Base-by-base conservation (phyloP, 1,140 invertebrate species). In the Riptortus pedestris region DNA sequence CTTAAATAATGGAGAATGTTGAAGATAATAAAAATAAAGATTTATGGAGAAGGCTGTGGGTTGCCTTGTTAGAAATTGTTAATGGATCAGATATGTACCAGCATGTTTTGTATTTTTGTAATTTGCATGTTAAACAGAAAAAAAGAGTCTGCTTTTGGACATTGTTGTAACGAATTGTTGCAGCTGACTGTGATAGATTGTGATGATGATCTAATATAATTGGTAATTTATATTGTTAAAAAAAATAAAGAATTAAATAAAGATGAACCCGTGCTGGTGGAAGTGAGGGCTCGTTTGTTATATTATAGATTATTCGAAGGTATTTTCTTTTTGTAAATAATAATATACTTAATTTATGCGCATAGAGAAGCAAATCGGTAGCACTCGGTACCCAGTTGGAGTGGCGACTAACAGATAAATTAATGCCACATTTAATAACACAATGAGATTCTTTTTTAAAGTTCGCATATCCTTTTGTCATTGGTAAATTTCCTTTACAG, bases 31-130 rank as follows among this genome's bases (percentile, higher is more conserved):
- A 2, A 55, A 55, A 24, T 2, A 55, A 12, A 52, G 48, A 24
- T 4, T 1, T 55, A 20, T 9, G 60, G 11, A 51, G 43, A 62
- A 48, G 67, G 65, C 67, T 68, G 67, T 68, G 67, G 65, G 27
- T 62, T 66, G 67, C 67, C 65, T 68, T 68, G 45, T 57, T 65
- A 61, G 55, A 52, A 29, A 29, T 51, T 26, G 55, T 66, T 28
- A n/a, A 63, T 26, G 29, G 47, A n/a, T 62, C 5, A 38, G 31
- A 38, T 7, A 38, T 48, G 57, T 31, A 27, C 26, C 57, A 55
- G 63, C 57, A 64, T 52, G 64, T 65, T 65, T 67, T 67, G 66
- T 67, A 67, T 67, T 67, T 67, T 67, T 67, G 66, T 67, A 67
- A 67, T 28, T 59, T 60, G 33, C 26, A n/a, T 16, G 4, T 52